Base-by-base conservation (phyloP, 30 jellyfish, hydroid and myxozoan genomes). In the Cassiopea xamachana region DNA sequence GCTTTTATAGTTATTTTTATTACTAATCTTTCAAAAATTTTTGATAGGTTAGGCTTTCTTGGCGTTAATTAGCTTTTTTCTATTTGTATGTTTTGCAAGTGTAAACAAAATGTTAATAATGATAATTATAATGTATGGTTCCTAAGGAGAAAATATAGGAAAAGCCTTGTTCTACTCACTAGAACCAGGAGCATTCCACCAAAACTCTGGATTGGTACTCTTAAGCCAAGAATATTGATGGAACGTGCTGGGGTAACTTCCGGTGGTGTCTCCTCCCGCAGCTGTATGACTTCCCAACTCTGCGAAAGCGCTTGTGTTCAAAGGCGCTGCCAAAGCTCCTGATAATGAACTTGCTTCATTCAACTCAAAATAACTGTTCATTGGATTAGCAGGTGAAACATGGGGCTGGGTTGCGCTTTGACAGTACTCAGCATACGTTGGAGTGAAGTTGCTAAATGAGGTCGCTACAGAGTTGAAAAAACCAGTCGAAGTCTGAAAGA, bases 171-270 rank as follows among this genome's bases (percentile, higher is more conserved):
- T 27, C 27, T 9, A 88, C 92, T 75, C 69, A 90, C 97, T 92
- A 48, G 43, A 74, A 10, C 93, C 87, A 9, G 90, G 92, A 43
- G 77, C 60, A 48, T 51, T 82, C 96, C 96, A 82, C 97, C 90
- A 74, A 62, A 90, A 80, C 49, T 90, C 97, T 1, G 97, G 92
- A 50, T 48, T 76, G 5, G 97, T 83, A 48, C 84, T 76, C 72
- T 90, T 90, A 68, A 82, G 62, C 92, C 92, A 83, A 1, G 97
- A 90, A 76, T 90, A 90, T 46, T 82, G 97, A 76, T 82, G 89
- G 69, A 90, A 82, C 0, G 93, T 58, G 90, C 91, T 82, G 4
- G 97, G 93, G 84, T 60, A 90, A 47, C 67, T 82, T 2, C 90
- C 85, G 1, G 81, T 60, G 17, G 70, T 48, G 62, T 88, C 95